Percentiles rank a stretch among this genome's conserved stretches.
phyloP scores from a whole-genome alignment of 2,888 invertebrate genomes.

The Nymphalis polychloros region DNA sequence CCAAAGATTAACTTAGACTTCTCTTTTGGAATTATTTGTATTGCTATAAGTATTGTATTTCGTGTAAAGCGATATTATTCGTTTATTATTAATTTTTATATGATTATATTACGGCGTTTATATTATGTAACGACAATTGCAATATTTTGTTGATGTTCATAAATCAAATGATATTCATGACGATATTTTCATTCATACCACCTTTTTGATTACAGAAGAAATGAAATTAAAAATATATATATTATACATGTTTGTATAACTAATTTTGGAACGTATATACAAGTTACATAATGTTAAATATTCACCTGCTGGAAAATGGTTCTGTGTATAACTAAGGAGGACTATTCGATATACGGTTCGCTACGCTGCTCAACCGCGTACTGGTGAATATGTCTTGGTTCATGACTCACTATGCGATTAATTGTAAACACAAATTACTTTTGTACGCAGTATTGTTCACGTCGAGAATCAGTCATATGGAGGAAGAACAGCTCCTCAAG shows the following conservation, averaged over 20 bases:
- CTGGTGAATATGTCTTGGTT: slow-evolving; percentile 19
- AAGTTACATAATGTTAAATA: too few species aligned
- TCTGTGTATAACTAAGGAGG: too few species aligned
- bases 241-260: too few species aligned
- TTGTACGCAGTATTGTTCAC: slow-evolving; percentile 27
- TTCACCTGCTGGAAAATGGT: too few species aligned
- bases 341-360: too few species aligned
- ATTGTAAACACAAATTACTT: slow-evolving; percentile 17
- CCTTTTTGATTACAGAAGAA: background rate
- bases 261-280: too few species aligned
- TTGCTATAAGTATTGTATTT: background rate
- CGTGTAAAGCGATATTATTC: slow-evolving; percentile 5
- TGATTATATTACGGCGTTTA: slow-evolving; percentile 8
- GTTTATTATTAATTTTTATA: slow-evolving; percentile 19
- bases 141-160: slow-evolving; percentile 40
- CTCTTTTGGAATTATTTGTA: slow-evolving; percentile 11
- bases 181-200: slow-evolving; percentile 30
- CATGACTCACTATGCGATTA: background rate
- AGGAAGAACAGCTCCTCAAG: slow-evolving; percentile 55
- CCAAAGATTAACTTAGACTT: slow-evolving; percentile 16
- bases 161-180: slow-evolving; percentile 35
- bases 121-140: slow-evolving; percentile 19
- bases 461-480: slow-evolving; percentile 21
- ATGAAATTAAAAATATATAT: too few species aligned
- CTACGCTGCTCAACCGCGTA: too few species aligned